phyloP scores from a whole-genome alignment of 2,113 vertebrate genomes.

The Petrocephalus zakoni region DNA sequence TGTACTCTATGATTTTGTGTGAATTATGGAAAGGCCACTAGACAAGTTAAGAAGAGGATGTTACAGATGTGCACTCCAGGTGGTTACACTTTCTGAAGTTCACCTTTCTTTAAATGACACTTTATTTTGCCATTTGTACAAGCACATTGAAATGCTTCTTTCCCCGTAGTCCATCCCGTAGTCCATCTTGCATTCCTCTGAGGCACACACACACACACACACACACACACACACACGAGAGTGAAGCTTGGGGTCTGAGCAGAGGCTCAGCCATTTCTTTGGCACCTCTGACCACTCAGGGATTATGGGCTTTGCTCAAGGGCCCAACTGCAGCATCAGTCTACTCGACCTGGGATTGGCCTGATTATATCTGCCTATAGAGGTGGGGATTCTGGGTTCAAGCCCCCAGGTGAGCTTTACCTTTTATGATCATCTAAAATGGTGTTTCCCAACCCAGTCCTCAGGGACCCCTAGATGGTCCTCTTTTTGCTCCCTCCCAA shows the following conservation, averaged over 20 bases:
- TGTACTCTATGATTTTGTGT: background rate
- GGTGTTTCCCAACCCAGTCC: background rate
- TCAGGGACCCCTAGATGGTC: background rate
- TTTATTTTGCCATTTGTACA: background rate
- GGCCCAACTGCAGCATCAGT: background rate
- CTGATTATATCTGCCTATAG: background rate
- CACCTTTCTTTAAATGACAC: background rate
- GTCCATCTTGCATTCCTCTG: background rate
- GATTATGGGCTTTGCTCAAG: background rate
- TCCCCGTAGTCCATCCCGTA: background rate
- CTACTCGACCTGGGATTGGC: background rate
- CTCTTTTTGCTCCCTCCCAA: background rate
- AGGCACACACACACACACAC: background rate
- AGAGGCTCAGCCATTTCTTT: background rate
- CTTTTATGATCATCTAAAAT: background rate
- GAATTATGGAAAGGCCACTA: background rate
- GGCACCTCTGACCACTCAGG: background rate
- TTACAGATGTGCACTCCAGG: background rate
- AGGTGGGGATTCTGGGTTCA: background rate
- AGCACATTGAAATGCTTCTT: background rate
- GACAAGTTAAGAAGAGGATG: background rate
- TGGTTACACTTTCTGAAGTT: background rate
- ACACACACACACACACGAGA: background rate
- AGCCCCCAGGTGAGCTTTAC: background rate
- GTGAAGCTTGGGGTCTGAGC: background rate